Conservation (phyloP, 2,113 vertebrate species). For the Mionectes macconnelli region DNA sequence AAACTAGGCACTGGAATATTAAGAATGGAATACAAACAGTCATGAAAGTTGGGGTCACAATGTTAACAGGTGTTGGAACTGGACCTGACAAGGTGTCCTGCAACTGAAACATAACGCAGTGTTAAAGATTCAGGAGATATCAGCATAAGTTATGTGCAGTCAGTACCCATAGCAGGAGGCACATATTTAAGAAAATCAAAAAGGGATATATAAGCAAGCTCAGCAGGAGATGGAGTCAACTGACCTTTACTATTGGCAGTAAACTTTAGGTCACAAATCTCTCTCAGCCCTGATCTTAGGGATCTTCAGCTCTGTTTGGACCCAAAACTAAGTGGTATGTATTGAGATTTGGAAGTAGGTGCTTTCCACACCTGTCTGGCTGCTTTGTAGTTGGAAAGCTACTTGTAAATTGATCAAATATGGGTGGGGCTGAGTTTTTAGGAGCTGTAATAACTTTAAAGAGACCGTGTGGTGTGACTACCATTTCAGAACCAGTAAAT, state of each 20-base stretch:
- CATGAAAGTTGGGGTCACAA: background rate
- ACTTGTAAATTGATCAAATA: background rate
- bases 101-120: background rate
- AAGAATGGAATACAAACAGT: background rate
- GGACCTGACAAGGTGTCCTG: background rate
- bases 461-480: background rate
- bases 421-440: background rate
- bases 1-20: background rate
- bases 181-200: background rate
- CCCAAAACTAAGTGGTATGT: background rate
- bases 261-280: background rate
- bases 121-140: background rate
- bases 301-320: background rate
- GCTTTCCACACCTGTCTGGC: background rate
- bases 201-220: background rate
- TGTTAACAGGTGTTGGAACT: background rate
- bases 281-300: background rate
- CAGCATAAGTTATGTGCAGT: background rate
- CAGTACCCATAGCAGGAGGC: background rate
- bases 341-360: background rate
- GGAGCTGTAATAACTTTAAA: background rate
- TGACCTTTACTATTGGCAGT: background rate
- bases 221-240: background rate
- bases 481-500: background rate
- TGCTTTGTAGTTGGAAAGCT: background rate